These are phyloP conservation scores for Hyppa rectilinea DNA, from an alignment of 2,888 invertebrate species.

Conservation along the genomic window DNA sequence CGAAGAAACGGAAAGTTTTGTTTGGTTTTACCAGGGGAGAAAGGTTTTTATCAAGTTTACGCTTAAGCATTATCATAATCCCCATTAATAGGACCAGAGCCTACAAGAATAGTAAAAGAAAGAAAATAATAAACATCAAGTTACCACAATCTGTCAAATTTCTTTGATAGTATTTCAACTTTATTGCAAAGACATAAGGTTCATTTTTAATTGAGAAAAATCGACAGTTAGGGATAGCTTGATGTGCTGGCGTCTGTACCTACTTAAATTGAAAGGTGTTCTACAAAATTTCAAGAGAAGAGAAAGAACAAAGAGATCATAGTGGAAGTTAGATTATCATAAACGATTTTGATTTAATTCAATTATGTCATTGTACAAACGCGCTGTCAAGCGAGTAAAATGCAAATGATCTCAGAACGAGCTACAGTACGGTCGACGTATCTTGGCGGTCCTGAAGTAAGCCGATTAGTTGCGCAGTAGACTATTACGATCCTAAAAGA, in stretches of 20 bases:
- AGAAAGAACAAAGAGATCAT: slow-evolving; percentile 20
- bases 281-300: no score
- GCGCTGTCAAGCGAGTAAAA: neutral
- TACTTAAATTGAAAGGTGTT: slow-evolving; percentile 11
- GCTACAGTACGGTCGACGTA: no score
- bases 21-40: neutral
- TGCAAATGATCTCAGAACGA: neutral
- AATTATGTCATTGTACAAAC: slow-evolving; percentile 6
- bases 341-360: slow-evolving; percentile 21
- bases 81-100: neutral
- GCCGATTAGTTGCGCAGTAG: no score
- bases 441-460: no score
- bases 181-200: no score
- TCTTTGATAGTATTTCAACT: no score
- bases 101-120: neutral
- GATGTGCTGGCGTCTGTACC: no score
- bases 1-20: neutral
- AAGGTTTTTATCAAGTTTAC: neutral
- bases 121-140: neutral
- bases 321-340: slow-evolving; percentile 4
- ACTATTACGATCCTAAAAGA: no score
- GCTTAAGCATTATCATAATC: neutral
- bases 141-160: no score
- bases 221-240: no score
- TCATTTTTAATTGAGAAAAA: no score